These are phyloP conservation scores for Xiphophorus couchianus DNA, from an alignment of 2,113 vertebrate species.

Conservation along the genomic window DNA sequence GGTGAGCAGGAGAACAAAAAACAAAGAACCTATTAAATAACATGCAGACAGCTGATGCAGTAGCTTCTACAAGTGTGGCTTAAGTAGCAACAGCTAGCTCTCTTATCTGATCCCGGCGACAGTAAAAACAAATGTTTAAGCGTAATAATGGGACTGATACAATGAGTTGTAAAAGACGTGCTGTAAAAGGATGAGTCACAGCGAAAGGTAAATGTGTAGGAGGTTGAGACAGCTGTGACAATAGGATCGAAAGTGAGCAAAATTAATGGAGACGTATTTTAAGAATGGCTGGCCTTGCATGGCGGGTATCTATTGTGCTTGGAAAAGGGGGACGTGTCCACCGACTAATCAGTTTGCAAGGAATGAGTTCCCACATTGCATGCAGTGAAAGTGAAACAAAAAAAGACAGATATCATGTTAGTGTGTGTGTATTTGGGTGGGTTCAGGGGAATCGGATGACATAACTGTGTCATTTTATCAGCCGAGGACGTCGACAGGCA, in stretches of 20 bases:
- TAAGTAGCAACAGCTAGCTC: constrained; percentile 47
- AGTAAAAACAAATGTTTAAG: constrained; percentile 44
- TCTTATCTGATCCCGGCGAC: constrained; percentile 43
- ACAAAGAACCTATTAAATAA: background rate
- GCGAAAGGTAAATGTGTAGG: constrained; percentile 18
- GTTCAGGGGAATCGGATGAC: constrained; percentile 55
- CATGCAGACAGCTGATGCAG: background rate
- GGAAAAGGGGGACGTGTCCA: background rate
- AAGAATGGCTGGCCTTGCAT: constrained; percentile 6
- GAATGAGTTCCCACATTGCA: constrained; percentile 48
- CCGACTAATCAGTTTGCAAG: constrained; percentile 49
- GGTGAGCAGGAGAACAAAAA: no score
- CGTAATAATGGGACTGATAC: constrained; percentile 37
- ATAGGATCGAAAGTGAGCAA: constrained; percentile 3
- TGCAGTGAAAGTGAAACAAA: constrained; percentile 43
- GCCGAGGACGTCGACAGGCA: constrained; percentile 50
- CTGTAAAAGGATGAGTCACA: background rate
- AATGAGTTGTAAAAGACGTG: constrained; percentile 13
- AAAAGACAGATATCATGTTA: constrained; percentile 46
- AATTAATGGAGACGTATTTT: constrained; percentile 17
- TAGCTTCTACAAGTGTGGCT: constrained; percentile 55
- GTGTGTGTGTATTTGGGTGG: constrained; percentile 3
- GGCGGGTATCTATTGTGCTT: constrained; percentile 23
- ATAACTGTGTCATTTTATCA: constrained; percentile 68
- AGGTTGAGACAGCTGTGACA: background rate